phyloP scores from a whole-genome alignment of 2,888 invertebrate genomes.

The Brenthis hecate region DNA sequence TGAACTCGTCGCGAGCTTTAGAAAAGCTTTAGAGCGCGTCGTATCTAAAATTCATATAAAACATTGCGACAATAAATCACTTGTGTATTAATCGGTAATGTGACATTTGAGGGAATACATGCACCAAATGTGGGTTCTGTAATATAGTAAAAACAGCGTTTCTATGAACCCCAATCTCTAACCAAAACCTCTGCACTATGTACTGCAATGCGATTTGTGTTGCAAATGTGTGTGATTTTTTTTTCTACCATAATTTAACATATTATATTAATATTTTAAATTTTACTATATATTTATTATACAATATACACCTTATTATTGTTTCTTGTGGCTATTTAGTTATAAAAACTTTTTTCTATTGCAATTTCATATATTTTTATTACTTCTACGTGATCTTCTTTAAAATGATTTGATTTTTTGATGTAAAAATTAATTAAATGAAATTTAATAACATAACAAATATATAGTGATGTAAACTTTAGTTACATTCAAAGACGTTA shows the following conservation, averaged over 20 bases:
- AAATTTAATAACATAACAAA: neutral
- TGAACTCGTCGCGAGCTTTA: slow-evolving; percentile 29
- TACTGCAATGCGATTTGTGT: slow-evolving; percentile 81
- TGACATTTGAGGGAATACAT: slow-evolving; percentile 54
- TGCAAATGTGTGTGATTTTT: slow-evolving; percentile 68
- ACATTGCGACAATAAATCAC: slow-evolving; percentile 73
- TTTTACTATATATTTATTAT: neutral
- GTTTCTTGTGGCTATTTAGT: too few relatives aligned
- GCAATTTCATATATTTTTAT: too few relatives aligned
- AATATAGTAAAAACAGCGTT: slow-evolving; percentile 78
- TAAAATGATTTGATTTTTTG: too few relatives aligned
- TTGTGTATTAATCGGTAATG: slow-evolving; percentile 66
- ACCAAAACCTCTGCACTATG: slow-evolving; percentile 80
- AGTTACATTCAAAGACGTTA: slow-evolving; percentile 4
- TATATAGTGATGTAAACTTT: neutral
- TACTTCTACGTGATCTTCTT: too few relatives aligned
- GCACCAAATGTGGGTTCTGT: slow-evolving; percentile 58
- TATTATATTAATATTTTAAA: neutral
- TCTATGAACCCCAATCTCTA: slow-evolving; percentile 66
- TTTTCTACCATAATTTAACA: slow-evolving; percentile 21
- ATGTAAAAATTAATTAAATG: too few relatives aligned
- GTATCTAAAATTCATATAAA: slow-evolving; percentile 67
- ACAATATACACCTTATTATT: too few relatives aligned
- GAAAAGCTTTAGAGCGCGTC: slow-evolving; percentile 56
- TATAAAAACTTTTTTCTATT: too few relatives aligned